These are phyloP conservation scores for Gymnocheta viridis DNA, from an alignment of 2,888 invertebrate species.

Conservation along the genomic window DNA sequence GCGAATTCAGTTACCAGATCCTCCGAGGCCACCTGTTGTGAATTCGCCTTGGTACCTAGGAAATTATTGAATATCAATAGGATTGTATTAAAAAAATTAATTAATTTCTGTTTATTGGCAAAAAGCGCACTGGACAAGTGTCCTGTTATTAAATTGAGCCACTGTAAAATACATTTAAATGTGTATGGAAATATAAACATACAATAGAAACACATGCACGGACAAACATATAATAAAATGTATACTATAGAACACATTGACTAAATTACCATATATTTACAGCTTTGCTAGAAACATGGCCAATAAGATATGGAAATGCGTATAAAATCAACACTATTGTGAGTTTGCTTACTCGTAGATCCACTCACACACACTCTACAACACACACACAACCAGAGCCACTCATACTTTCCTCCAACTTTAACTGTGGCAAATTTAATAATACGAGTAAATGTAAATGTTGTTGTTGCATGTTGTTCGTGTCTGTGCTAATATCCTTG, in stretches of 20 bases:
- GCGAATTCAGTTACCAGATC: too few species aligned
- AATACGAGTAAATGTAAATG: neutral
- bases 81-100: too few species aligned
- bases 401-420: neutral
- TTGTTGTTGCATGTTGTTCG: constrained; percentile 41
- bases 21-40: too few species aligned
- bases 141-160: too few species aligned
- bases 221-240: neutral
- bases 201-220: neutral
- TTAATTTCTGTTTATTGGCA: too few species aligned
- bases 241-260: constrained; percentile 45
- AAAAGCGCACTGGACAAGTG: too few species aligned
- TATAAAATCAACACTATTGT: constrained; percentile 30
- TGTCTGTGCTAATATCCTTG: constrained; percentile 79
- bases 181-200: neutral
- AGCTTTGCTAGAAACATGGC: constrained; percentile 52
- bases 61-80: too few species aligned
- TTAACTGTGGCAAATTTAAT: constrained; percentile 27
- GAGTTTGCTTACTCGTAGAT: neutral
- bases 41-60: too few species aligned
- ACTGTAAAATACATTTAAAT: constrained; percentile 5
- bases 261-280: constrained; percentile 63
- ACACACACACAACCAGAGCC: too few species aligned
- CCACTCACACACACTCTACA: neutral
- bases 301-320: constrained; percentile 65